phyloP scores from a whole-genome alignment of 1,140 invertebrate genomes.

The Batillaria attramentaria region DNA sequence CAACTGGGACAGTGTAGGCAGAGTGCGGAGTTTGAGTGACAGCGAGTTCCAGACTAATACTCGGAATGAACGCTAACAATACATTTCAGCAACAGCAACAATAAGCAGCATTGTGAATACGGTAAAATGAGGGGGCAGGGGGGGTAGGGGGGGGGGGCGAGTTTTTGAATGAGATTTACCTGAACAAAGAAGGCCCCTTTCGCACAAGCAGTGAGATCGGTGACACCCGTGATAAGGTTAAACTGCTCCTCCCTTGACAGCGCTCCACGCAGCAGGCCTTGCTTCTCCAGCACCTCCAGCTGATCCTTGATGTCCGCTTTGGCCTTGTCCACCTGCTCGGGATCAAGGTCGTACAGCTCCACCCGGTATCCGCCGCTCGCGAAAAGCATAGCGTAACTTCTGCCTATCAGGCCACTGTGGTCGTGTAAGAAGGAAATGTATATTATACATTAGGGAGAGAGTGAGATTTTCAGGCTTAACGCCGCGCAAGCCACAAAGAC shows the following conservation, averaged over 20 bases:
- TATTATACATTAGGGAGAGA: no score
- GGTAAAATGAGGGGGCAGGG: no score
- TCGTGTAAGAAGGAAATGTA: neutral
- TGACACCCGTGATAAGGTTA: constrained; percentile 77
- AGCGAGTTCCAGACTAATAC: neutral
- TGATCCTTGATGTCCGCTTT: constrained; percentile 83
- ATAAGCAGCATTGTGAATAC: no score
- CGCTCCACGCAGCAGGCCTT: constrained; percentile 78
- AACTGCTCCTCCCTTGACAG: constrained; percentile 83
- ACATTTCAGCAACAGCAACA: no score
- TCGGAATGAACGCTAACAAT: no score
- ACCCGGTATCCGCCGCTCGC: constrained; percentile 92
- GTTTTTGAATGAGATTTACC: constrained; percentile 77
- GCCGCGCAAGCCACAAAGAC: no score
- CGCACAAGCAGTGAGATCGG: constrained; percentile 65
- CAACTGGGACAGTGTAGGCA: no score
- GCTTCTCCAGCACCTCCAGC: constrained; percentile 80
- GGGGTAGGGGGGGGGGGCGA: neutral
- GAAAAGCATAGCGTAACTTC: constrained; percentile 96
- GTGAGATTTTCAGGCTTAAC: no score
- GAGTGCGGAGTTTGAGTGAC: no score
- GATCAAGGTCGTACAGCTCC: constrained; percentile 85
- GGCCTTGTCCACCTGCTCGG: constrained; percentile 80
- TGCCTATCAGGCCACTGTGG: constrained; percentile 89
- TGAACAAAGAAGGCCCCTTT: constrained; percentile 81